A percentile compares a stretch with the other conserved stretches of the same genome.
Evolutionary conservation across 2,888 invertebrate genomes (phyloP).

Genomic region (Drosophila maculinotata): DNA sequence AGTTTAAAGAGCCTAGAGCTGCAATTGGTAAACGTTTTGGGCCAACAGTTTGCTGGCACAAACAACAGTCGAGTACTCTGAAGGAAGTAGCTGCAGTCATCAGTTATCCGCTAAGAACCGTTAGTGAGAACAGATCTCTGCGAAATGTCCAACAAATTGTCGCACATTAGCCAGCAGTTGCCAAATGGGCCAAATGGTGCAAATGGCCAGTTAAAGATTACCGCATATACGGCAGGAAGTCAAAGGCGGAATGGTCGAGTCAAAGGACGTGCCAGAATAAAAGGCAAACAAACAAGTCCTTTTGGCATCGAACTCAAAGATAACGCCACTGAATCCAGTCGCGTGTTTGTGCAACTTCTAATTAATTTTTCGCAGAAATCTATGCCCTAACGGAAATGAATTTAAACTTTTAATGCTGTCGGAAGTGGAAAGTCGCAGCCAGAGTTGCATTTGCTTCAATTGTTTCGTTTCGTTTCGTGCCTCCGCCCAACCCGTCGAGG

Average conservation of each 20-base stretch:
- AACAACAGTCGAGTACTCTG: not conserved
- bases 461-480: conserved; percentile 45
- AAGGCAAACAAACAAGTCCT: conserved; percentile 22
- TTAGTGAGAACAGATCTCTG: conserved; percentile 11
- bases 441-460: conserved; percentile 68
- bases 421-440: conserved; percentile 62
- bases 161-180: conserved; percentile 8
- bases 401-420: conserved; percentile 71
- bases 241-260: conserved; percentile 4
- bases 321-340: conserved; percentile 29
- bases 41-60: not conserved
- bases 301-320: conserved; percentile 40
- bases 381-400: conserved; percentile 72
- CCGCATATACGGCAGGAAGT: conserved; percentile 21
- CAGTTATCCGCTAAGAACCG: conserved; percentile 3
- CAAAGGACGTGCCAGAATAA: not conserved
- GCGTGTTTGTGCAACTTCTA: conserved; percentile 70
- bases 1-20: not conserved
- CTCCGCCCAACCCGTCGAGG: conserved; percentile 15
- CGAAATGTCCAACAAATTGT: conserved; percentile 32
- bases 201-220: conserved; percentile 12
- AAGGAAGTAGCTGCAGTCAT: conserved; percentile 12
- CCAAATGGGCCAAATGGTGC: conserved; percentile 5
- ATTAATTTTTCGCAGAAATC: conserved; percentile 68
- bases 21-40: conserved; percentile 23